Percentiles rank a stretch among this genome's conserved stretches.
Conservation (phyloP, 2,113 vertebrate species). For the Microtus pennsylvanicus region DNA sequence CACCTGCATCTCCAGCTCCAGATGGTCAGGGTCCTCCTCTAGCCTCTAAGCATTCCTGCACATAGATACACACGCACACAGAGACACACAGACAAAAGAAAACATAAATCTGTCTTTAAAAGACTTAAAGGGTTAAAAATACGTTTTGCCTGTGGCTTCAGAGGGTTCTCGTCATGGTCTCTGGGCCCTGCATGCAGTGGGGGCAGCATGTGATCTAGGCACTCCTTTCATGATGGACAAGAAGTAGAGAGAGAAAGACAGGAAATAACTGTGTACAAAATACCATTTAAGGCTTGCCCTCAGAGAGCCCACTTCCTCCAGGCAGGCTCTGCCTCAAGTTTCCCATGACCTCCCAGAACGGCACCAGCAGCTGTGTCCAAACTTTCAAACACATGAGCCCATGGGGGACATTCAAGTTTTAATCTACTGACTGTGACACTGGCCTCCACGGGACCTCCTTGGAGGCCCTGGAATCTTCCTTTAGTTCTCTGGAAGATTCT, state of each 20-base stretch:
- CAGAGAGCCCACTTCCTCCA: background rate
- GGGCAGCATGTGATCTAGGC: no score
- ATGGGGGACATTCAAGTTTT: background rate
- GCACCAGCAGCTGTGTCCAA: background rate
- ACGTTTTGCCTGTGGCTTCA: background rate
- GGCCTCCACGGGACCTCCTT: background rate
- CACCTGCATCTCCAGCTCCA: background rate
- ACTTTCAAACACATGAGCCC: background rate
- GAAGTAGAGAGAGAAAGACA: background rate
- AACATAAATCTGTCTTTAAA: background rate
- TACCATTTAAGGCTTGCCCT: no score
- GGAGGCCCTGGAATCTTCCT: background rate
- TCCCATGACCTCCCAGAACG: background rate
- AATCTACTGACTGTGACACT: no score
- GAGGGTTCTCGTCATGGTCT: background rate
- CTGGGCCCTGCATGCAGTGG: background rate
- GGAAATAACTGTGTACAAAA: background rate
- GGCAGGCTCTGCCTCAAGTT: background rate
- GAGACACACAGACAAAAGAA: background rate
- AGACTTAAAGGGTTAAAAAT: background rate
- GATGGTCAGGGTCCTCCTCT: background rate
- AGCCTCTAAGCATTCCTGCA: background rate
- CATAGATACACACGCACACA: background rate
- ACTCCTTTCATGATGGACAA: background rate
- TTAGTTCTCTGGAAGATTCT: background rate